These are phyloP conservation scores for Erethizon dorsatum DNA, from an alignment of 2,797 vertebrate genomes.

Conservation along the genomic window DNA sequence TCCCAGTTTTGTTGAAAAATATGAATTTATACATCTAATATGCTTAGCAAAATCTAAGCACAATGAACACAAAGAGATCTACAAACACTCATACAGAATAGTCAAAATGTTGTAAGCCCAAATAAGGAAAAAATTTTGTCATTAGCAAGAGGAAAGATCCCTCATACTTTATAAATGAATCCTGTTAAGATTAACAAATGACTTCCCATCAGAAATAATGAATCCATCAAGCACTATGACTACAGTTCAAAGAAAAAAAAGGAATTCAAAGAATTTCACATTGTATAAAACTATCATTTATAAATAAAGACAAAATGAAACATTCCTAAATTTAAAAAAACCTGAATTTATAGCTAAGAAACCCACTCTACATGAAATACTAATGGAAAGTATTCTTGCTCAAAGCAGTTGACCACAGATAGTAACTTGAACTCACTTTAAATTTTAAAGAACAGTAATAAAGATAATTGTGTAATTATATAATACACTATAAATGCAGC, in stretches of 20 bases:
- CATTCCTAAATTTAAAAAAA: not conserved
- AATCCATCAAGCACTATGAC: not conserved
- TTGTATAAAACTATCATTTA: not conserved
- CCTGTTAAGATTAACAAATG: not conserved
- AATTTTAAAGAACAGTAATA: not conserved
- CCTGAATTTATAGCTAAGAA: not conserved
- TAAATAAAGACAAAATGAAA: not conserved
- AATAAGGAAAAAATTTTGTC: not conserved
- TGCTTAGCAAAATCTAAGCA: not conserved
- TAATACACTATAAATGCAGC: not conserved
- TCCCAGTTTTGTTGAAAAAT: not conserved
- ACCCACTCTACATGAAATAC: not conserved
- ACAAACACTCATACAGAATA: not conserved
- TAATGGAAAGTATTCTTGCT: slow-evolving; percentile 4
- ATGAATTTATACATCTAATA: not conserved
- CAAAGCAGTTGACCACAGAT: not conserved
- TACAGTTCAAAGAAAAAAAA: not conserved
- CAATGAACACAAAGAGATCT: not conserved
- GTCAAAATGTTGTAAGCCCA: not conserved
- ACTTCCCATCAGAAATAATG: not conserved
- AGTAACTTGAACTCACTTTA: not conserved
- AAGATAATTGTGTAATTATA: not conserved
- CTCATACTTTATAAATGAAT: not conserved
- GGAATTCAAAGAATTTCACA: not conserved
- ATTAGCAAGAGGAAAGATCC: not conserved